Conservation (phyloP, 2,797 vertebrate genomes). For the Bovichtus variegatus region DNA sequence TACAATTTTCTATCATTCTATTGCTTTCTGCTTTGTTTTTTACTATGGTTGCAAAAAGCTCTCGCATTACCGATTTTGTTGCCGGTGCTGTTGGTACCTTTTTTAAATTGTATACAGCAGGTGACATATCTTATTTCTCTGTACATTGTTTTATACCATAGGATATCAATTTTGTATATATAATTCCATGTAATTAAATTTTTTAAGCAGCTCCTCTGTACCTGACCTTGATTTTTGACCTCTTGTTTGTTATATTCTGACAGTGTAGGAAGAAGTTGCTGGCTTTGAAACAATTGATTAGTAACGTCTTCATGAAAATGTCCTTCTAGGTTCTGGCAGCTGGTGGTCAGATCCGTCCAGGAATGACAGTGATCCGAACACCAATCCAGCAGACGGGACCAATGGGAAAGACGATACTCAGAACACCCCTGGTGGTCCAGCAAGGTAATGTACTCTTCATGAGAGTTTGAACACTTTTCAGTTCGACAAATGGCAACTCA, state of each 20-base stretch:
- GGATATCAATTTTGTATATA: background rate
- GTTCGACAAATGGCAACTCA: background rate
- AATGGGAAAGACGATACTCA: conserved; percentile 92
- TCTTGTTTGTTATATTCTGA: background rate
- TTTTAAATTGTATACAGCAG: background rate
- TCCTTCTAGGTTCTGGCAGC: conserved; percentile 87
- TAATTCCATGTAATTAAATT: background rate
- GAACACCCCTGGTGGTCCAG: conserved; percentile 94
- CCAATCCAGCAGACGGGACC: conserved; percentile 91
- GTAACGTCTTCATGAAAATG: background rate
- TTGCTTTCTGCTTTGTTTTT: background rate
- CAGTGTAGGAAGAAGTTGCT: background rate
- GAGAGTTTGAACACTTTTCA: background rate
- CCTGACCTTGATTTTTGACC: background rate
- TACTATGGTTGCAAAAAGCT: background rate
- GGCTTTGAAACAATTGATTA: conserved; percentile 6
- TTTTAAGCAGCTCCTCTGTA: background rate
- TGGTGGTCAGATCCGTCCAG: conserved; percentile 90
- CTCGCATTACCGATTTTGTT: background rate
- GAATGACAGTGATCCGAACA: conserved; percentile 94
- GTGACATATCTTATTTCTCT: background rate
- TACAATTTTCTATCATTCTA: background rate
- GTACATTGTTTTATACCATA: background rate
- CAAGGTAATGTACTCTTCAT: conserved; percentile 87
- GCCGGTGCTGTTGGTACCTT: background rate